Base-by-base conservation (phyloP, 2,113 vertebrate species). In the Carlito syrichta region DNA sequence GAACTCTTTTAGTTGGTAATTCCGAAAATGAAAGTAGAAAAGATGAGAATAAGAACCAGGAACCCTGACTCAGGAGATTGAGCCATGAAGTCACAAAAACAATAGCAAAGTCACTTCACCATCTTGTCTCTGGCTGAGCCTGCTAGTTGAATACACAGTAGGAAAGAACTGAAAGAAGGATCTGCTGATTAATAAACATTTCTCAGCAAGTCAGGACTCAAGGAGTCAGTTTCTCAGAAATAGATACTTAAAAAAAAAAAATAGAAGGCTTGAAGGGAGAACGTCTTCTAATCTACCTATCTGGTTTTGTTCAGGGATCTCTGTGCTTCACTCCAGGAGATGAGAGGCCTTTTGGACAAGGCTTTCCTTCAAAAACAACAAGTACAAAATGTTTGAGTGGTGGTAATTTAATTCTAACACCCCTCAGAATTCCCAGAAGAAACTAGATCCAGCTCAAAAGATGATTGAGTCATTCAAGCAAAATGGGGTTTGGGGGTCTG, bases 361-460 rank as follows among this genome's bases (percentile, higher is more conserved):
- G 79, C 48, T 97, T 88, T 95, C 87, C 91, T 96, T 94, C 60
- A 68, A 96, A 95, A 94, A 62, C 78, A 95, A 79, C 54, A 94
- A 92, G 77, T 52, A 95, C 71, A 94, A 95, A 94, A 95, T 96
- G 68, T 95, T 94, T 93, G 95, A 92, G 77, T 63, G 50, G 38
- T 71, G 50, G 60, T 93, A 81, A 95, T 86, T 96, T 95, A 81
- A 97, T 96, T 96, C 86, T 94, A 94, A 97, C 56, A 68, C 81
- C 52, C 56, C 38, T 95, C 50, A 90, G 87, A 96, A 95, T 96
- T 96, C 95, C 84, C 76, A 85, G 94, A 96, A 96, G 91, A 94
- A 97, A 94, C 66, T 92, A 86, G 66, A 96, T 43, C 81, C 52
- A 83, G 89, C 0, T 3, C 30, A 74, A 66, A 60, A 63, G 35